phyloP scores from a whole-genome alignment of 2,797 vertebrate species.

The Galago senegalensis region DNA sequence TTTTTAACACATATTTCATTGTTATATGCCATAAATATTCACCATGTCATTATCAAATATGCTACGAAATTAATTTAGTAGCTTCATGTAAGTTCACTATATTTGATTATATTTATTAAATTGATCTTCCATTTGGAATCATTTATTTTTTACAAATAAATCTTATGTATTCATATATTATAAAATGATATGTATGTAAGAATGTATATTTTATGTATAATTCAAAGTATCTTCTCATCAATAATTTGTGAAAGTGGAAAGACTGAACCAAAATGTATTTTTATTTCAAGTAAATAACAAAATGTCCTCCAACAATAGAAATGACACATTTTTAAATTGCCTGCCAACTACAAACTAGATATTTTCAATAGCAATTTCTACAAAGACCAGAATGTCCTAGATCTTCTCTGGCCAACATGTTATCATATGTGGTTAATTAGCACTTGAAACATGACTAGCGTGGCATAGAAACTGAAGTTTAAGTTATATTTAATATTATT shows the following conservation, averaged over 20 bases:
- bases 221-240: not conserved
- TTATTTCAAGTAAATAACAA: constrained; percentile 6
- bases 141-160: not conserved
- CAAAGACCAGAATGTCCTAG: not conserved
- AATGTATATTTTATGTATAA: not conserved
- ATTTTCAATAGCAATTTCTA: not conserved
- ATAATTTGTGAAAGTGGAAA: not conserved
- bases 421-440: not conserved
- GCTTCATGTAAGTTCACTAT: not conserved
- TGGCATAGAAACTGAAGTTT: not conserved
- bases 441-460: not conserved
- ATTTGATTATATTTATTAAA: not conserved
- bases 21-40: not conserved
- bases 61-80: not conserved
- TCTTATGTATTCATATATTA: not conserved
- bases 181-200: not conserved
- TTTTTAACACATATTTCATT: not conserved
- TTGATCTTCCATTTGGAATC: not conserved
- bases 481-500: not conserved
- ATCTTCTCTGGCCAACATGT: not conserved
- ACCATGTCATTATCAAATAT: not conserved
- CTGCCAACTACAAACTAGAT: not conserved
- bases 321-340: not conserved
- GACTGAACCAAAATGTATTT: not conserved
- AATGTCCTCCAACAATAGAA: not conserved